Conservation (phyloP, 2,113 vertebrate species). For the Danionella cerebrum region DNA sequence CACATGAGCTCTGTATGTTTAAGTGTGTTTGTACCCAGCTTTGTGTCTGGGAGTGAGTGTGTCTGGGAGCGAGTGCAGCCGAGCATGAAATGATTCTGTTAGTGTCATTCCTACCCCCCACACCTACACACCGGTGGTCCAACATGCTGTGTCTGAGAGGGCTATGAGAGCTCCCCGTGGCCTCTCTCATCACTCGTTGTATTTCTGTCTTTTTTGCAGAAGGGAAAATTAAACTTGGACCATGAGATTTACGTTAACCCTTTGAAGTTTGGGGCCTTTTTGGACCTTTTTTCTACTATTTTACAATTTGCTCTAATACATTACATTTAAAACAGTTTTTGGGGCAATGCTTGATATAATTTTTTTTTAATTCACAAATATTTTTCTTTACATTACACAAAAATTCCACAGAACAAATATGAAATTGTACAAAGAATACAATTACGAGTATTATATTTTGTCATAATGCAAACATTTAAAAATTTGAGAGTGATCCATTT, state of each 20-base stretch:
- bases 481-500: too few species aligned
- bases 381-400: too few species aligned
- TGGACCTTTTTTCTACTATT: neutral
- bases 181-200: neutral
- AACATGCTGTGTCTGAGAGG: slow-evolving; percentile 2
- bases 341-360: too few species aligned
- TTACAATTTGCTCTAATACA: too few species aligned
- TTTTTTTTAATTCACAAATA: too few species aligned
- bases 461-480: too few species aligned
- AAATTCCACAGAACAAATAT: too few species aligned
- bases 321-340: too few species aligned
- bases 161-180: slow-evolving; percentile 1
- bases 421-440: too few species aligned
- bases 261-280: too few species aligned
- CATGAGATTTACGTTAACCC: too few species aligned
- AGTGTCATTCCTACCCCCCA: slow-evolving; percentile 84
- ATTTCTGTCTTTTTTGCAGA: neutral
- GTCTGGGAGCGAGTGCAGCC: slow-evolving; percentile 51
- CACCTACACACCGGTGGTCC: slow-evolving; percentile 45
- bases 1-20: neutral
- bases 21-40: neutral
- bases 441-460: too few species aligned
- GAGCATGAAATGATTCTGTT: slow-evolving; percentile 93
- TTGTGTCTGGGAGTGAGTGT: neutral
- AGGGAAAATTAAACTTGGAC: neutral